Evolutionary conservation across 2,888 invertebrate genomes (phyloP).

Genomic region (Dryadula phaetusa): DNA sequence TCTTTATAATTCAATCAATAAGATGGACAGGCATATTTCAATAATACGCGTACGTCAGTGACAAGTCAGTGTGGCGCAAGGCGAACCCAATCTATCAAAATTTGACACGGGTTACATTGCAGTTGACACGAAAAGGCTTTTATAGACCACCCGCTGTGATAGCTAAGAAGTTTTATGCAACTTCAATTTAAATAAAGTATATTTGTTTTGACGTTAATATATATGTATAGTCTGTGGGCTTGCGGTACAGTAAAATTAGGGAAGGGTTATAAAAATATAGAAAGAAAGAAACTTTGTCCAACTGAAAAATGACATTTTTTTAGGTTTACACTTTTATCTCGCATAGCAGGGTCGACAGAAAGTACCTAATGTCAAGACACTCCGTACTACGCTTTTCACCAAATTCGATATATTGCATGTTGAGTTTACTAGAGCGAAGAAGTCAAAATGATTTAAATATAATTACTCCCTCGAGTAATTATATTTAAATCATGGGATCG

Average conservation of each 20-base stretch:
- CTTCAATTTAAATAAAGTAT: constrained; percentile 17
- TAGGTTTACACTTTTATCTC: too few species aligned
- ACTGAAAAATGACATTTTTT: too few species aligned
- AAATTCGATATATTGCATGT: too few species aligned
- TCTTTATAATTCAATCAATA: constrained; percentile 19
- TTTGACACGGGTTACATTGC: constrained; percentile 72
- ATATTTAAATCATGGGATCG: too few species aligned
- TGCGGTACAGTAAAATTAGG: neutral
- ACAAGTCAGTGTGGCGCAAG: constrained; percentile 63
- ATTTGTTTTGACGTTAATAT: neutral
- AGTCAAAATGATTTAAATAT: too few species aligned
- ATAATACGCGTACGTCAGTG: constrained; percentile 47
- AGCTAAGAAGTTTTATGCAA: constrained; percentile 17
- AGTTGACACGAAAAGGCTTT: constrained; percentile 77
- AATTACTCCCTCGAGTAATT: too few species aligned
- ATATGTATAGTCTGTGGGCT: neutral
- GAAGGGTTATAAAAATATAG: too few species aligned
- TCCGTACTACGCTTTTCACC: too few species aligned
- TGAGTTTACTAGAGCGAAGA: too few species aligned
- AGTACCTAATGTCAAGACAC: too few species aligned
- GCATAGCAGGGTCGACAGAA: too few species aligned
- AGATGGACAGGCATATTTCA: constrained; percentile 41
- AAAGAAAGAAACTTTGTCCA: too few species aligned
- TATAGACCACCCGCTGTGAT: constrained; percentile 48
- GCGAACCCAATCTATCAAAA: constrained; percentile 75